Conservation (phyloP, 1,140 invertebrate species). For the Drosophila triauraria region DNA sequence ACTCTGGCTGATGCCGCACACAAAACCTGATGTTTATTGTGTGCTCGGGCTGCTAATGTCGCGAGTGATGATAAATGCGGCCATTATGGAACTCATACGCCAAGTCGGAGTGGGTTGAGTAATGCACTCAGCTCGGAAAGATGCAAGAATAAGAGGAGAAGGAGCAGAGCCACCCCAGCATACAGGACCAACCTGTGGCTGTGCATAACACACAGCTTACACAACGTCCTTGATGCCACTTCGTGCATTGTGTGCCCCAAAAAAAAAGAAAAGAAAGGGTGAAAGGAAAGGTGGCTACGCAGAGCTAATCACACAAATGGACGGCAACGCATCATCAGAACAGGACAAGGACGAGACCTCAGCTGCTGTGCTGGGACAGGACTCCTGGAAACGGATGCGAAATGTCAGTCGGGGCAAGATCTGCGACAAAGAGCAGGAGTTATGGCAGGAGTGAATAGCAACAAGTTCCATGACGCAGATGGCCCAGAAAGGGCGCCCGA, state of each 20-base stretch:
- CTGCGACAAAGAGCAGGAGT: constrained; percentile 42
- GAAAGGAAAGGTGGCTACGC: constrained; percentile 13
- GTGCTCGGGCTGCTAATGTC: constrained; percentile 42
- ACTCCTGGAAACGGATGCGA: constrained; percentile 36
- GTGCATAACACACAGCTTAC: constrained; percentile 40
- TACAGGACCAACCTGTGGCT: constrained; percentile 31
- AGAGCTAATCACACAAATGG: constrained; percentile 80
- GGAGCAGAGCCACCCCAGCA: neutral
- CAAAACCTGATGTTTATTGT: constrained; percentile 40
- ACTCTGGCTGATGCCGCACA: constrained; percentile 4
- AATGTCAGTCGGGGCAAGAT: constrained; percentile 33
- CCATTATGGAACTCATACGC: constrained; percentile 64
- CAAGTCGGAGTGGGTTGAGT: constrained; percentile 62
- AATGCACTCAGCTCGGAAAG: constrained; percentile 54
- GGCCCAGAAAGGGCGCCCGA: constrained; percentile 9
- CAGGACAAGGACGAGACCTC: constrained; percentile 38
- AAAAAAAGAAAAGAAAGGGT: constrained; percentile 7
- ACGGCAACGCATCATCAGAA: constrained; percentile 55
- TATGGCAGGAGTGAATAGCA: constrained; percentile 33
- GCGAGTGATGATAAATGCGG: constrained; percentile 66
- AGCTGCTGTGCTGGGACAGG: constrained; percentile 62
- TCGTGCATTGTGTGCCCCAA: constrained; percentile 64
- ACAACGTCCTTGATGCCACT: constrained; percentile 64
- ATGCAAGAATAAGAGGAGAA: neutral
- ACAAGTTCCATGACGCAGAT: constrained; percentile 59